Evolutionary conservation across 2,797 vertebrate genomes (phyloP), one percentile per base, ranked within the genome.

Genomic region (Melopsittacus undulatus): DNA sequence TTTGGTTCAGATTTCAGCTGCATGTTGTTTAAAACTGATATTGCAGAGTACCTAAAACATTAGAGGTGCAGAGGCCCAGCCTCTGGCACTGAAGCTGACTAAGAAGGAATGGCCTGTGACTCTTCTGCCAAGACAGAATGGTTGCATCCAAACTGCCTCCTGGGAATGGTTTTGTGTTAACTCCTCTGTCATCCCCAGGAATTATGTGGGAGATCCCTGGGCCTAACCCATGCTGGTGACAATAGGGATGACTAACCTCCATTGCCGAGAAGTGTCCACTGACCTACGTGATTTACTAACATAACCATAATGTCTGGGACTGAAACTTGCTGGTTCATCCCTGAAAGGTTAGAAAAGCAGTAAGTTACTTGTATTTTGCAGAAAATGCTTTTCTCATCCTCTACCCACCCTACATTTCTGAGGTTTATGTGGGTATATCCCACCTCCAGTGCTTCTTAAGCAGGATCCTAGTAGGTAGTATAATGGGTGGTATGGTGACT

Each of bases 401-500:
- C 80, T 30, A 15, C 9, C 36, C 15, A 20, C 5, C 17, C 16
- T 32, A 4, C 4, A 7, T 61, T 66, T 83, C 32, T 24, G 38
- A 38, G 26, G 21, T 2, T 0, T 5, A 6, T 21, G 14, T 38
- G 30, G 8, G 20, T 48, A 32, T n/a, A 54, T 77, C 29, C 23
- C 69, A 36, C 15, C 32, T 77, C 23, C 1, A 2, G n/a, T 10
- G 20, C 7, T 51, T 11, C 0, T 62, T 38, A 62, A 57, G 13
- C 20, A 46, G 22, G 23, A 36, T 72, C 13, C 23, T 72, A 46
- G 6, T 16, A 74, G 16, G n/a, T 38, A 46, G n/a, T 21, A 7
- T 3, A 14, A 6, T 1, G 2, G 7, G 4, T 22, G 43, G 16
- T 12, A 32, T 0, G 6, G 26, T 15, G 9, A 7, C 49, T 46